These are phyloP conservation scores for Thermophis baileyi DNA, from an alignment of 2,113 vertebrate genomes.

Conservation along the genomic window DNA sequence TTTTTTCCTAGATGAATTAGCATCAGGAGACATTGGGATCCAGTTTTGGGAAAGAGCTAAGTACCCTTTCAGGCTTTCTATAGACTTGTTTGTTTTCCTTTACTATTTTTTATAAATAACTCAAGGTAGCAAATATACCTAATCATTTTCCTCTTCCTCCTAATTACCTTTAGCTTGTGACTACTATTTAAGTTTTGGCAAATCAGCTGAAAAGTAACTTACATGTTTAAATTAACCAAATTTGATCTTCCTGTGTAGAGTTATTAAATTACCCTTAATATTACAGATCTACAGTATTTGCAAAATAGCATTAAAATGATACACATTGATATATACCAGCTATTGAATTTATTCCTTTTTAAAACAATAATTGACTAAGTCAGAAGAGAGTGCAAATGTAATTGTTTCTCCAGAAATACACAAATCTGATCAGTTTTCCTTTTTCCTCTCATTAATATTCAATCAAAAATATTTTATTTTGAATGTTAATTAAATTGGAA, in stretches of 20 bases:
- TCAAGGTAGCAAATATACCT: no score
- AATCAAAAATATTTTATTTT: background rate
- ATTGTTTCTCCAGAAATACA: conserved; percentile 2
- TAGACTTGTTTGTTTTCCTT: no score
- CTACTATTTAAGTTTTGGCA: background rate
- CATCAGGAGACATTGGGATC: background rate
- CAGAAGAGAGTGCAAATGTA: conserved; percentile 9
- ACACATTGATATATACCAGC: conserved; percentile 35
- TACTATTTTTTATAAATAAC: no score
- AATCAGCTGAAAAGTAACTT: background rate
- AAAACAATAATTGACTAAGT: background rate
- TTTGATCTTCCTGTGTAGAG: conserved; percentile 8
- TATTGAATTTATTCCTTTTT: conserved; percentile 21
- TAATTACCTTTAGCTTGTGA: background rate
- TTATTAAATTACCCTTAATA: conserved; percentile 16
- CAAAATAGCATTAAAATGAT: conserved; percentile 50
- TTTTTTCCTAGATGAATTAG: background rate
- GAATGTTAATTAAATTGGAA: background rate
- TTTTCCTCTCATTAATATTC: background rate
- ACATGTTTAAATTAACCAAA: background rate
- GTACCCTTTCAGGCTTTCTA: background rate
- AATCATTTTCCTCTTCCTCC: no score
- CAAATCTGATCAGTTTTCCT: background rate
- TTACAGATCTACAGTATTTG: conserved; percentile 13
- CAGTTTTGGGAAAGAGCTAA: background rate